Percentiles rank a stretch among this genome's conserved stretches.
These are phyloP conservation scores for Amblyornis subalaris DNA, from an alignment of 2,113 vertebrate species.

Conservation along the genomic window DNA sequence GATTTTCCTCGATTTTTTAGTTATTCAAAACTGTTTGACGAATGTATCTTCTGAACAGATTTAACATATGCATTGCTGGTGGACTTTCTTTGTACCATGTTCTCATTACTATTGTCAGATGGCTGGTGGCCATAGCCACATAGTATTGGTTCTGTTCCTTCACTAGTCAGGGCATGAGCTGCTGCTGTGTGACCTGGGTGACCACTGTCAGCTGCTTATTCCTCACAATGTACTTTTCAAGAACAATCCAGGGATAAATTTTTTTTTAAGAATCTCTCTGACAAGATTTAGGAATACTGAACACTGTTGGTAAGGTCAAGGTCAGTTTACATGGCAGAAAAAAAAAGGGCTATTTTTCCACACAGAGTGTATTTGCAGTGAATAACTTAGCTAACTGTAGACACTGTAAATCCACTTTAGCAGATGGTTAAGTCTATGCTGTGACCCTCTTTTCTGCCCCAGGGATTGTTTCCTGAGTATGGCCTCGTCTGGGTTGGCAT, in stretches of 20 bases:
- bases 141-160: background rate
- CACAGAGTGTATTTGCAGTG: slow-evolving; percentile 10
- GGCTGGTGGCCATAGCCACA: background rate
- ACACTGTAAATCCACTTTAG: slow-evolving; percentile 26
- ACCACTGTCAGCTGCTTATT: background rate
- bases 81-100: background rate
- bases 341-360: background rate
- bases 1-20: slow-evolving; percentile 44
- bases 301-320: background rate
- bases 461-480: background rate
- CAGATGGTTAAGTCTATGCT: slow-evolving; percentile 20
- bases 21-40: slow-evolving; percentile 30
- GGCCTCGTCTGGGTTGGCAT: background rate
- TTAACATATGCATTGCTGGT: slow-evolving; percentile 16
- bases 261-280: background rate
- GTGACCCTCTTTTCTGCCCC: slow-evolving; percentile 2
- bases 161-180: background rate
- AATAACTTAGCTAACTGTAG: slow-evolving; percentile 20
- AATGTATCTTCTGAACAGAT: slow-evolving; percentile 29
- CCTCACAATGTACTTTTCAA: background rate
- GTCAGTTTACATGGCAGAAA: slow-evolving; percentile 6
- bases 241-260: background rate
- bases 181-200: background rate
- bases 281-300: background rate
- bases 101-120: background rate